Conservation (phyloP, 2,888 invertebrate species). For the Syritta pipiens region DNA sequence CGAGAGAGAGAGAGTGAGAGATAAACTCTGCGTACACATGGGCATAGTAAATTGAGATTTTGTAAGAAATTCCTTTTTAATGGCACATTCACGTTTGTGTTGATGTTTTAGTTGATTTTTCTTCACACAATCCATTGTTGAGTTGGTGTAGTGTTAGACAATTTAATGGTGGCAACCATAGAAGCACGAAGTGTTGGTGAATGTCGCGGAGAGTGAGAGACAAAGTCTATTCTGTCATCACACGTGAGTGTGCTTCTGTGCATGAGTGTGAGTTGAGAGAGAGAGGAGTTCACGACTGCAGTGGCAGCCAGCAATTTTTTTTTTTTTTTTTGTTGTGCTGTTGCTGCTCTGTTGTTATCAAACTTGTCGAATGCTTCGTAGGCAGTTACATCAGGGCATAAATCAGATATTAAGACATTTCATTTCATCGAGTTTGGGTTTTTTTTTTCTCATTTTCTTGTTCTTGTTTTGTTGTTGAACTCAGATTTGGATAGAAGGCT, state of each 20-base stretch:
- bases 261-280: too few species aligned
- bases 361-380: constrained; percentile 28
- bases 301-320: constrained; percentile 16
- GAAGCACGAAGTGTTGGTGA: constrained; percentile 18
- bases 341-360: constrained; percentile 34
- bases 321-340: background rate
- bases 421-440: background rate
- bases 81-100: constrained; percentile 55
- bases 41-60: constrained; percentile 61
- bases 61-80: constrained; percentile 69
- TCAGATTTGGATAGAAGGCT: too few species aligned
- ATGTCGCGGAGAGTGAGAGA: constrained; percentile 16
- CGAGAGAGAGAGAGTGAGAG: constrained; percentile 4
- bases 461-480: too few species aligned
- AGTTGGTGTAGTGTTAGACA: constrained; percentile 35
- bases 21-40: constrained; percentile 28
- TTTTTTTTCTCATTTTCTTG: too few species aligned
- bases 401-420: constrained; percentile 37
- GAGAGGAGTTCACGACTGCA: constrained; percentile 13
- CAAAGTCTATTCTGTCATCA: background rate
- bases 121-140: constrained; percentile 12
- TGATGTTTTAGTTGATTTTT: background rate
- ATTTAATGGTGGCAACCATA: background rate
- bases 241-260: background rate
- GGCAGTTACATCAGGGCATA: constrained; percentile 32